Conservation (phyloP, 2,113 vertebrate genomes). For the Alligator sinensis region DNA sequence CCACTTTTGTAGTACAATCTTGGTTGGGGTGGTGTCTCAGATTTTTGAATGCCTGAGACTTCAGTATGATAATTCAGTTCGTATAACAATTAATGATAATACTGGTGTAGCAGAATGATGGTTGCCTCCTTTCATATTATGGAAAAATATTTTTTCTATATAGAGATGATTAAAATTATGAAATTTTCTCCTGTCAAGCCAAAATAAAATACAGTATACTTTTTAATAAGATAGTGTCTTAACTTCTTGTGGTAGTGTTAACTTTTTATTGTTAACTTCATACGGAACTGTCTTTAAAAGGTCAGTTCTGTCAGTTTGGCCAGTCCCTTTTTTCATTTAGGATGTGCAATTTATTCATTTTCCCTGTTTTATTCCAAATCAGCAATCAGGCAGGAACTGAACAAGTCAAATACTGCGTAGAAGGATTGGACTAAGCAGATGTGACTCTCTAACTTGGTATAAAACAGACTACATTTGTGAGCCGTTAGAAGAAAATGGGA, state of each 20-base stretch:
- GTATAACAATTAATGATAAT: too few relatives aligned
- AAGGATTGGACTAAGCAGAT: constrained; percentile 73
- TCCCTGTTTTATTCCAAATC: not conserved
- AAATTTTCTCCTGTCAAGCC: not conserved
- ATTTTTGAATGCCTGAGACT: too few relatives aligned
- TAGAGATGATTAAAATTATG: not conserved
- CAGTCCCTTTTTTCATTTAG: not conserved
- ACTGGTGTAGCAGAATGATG: not conserved
- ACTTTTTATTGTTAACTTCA: too few relatives aligned
- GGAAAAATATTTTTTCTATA: too few relatives aligned
- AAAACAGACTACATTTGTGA: constrained; percentile 79
- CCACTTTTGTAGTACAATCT: too few relatives aligned
- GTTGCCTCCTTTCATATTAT: not conserved
- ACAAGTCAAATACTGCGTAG: constrained; percentile 93
- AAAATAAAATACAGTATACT: accelerated
- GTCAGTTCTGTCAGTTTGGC: not conserved
- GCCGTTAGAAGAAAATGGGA: constrained; percentile 73
- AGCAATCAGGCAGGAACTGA: constrained; percentile 98
- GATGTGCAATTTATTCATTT: not conserved
- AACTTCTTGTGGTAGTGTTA: not conserved
- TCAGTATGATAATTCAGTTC: too few relatives aligned
- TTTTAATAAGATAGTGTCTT: accelerated
- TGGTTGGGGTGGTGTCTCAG: too few relatives aligned
- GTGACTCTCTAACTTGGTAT: constrained; percentile 80
- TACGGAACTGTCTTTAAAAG: not conserved